Evolutionary conservation across 2,113 vertebrate species (phyloP), one percentile per base, ranked within the genome.

Genomic region (Poeciliopsis turrubarensis): DNA sequence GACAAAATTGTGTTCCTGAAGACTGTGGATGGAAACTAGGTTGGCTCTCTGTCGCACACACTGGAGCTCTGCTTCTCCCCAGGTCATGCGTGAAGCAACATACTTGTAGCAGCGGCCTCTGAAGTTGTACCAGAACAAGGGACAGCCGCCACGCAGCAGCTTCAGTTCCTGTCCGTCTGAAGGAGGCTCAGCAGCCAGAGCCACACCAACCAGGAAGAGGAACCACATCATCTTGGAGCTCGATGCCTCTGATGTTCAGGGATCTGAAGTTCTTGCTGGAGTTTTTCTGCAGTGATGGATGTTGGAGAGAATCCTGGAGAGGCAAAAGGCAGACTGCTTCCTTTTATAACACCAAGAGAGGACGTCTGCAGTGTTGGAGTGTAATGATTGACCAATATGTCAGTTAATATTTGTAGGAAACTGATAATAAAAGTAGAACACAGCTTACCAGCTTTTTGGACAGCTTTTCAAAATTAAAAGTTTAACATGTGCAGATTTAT

Each of bases 1-100:
- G 39, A 89, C 51, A 32, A 84, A 84, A 0, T 41, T 5, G 0
- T 79, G 1, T 57, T 87, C 76, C 0, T 44, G 10, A 3, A 0
- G 3, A 70, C 65, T 82, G 79, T 78, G 68, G 68, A 84, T 75
- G 1, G 86, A 87, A 72, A 87, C 83, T 76, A 89, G 73, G 81
- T 86, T 84, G 83, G 64, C 10, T 34, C 27, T 3, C 25, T 76
- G 0, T 66, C 74, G 80, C 57, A 86, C 2, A 61, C 77, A 86
- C 27, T 72, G 0, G 8, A 81, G 54, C 25, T 86, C 84, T 70
- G 81, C 84, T 65, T 88, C 83, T 54, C 51, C 67, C 79, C 79
- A 88, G 72, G 29, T 69, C 81, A 68, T 0, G 0, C 0, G 0
- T 37, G 68, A 17, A 1, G 67, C 0, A 0, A 77, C 0, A 1